Percentiles rank a stretch among this genome's conserved stretches.
Evolutionary conservation across 35 echinoderm and acorn worm species (phyloP).

Genomic region (Heliocidaris erythrogramma): DNA sequence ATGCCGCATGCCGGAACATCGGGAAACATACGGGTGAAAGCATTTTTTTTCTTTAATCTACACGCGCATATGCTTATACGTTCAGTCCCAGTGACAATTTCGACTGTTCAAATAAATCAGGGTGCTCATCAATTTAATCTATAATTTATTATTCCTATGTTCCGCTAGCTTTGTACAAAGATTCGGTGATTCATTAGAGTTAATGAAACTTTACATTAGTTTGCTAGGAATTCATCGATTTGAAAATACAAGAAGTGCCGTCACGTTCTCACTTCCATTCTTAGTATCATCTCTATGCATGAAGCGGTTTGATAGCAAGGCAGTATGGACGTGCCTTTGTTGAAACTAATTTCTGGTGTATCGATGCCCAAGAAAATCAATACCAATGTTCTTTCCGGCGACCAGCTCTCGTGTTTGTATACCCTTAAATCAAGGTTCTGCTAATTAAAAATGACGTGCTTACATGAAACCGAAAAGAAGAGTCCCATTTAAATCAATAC

Average conservation of each 20-base stretch:
- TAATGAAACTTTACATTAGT: conserved; percentile 13
- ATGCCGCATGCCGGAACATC: no score
- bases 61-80: no score
- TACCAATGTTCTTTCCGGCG: conserved; percentile 16
- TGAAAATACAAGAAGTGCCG: background rate
- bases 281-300: background rate
- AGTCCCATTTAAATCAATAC: background rate
- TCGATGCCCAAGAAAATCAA: conserved; percentile 18
- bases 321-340: background rate
- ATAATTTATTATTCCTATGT: background rate
- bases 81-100: background rate
- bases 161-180: background rate
- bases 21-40: no score
- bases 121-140: background rate
- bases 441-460: conserved; percentile 17
- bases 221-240: background rate
- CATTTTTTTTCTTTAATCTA: no score
- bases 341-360: background rate
- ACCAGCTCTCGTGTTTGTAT: background rate
- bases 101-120: background rate
- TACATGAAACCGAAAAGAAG: background rate
- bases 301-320: background rate
- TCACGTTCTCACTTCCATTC: background rate
- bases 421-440: conserved; percentile 9
- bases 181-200: background rate